Evolutionary conservation across 2,888 invertebrate genomes (phyloP).

Genomic region (Cyaniris semiargus): DNA sequence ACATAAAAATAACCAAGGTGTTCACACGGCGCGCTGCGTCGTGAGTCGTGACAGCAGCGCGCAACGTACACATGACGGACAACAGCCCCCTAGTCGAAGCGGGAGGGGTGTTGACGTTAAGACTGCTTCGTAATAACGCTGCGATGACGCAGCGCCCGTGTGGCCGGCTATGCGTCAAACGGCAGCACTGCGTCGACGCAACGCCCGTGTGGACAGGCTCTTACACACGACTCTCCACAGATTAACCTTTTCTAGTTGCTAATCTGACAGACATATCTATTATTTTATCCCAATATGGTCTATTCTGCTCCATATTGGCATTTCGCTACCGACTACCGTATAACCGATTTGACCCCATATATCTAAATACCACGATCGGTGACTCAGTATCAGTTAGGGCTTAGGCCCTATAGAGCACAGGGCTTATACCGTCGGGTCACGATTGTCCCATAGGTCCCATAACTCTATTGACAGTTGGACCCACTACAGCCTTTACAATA

Average conservation of each 20-base stretch:
- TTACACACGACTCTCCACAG: neutral
- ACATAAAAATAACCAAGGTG: no score
- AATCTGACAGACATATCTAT: neutral
- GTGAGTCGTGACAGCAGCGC: no score
- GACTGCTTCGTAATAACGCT: no score
- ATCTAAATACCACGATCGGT: slow-evolving; percentile 21
- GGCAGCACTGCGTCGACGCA: no score
- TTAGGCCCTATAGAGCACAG: neutral
- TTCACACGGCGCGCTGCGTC: no score
- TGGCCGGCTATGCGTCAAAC: no score
- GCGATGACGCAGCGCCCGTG: no score
- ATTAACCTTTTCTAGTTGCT: neutral
- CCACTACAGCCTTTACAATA: neutral
- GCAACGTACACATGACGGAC: no score
- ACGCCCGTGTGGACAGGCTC: no score
- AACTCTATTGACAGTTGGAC: neutral
- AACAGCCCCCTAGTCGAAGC: no score
- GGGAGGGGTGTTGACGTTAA: no score
- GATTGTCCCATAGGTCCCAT: slow-evolving; percentile 3
- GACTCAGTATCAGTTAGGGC: slow-evolving; percentile 3
- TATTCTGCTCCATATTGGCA: neutral
- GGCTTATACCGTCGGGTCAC: slow-evolving; percentile 16
- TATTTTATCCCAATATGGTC: neutral
- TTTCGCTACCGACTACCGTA: neutral
- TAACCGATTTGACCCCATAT: neutral